Percentiles rank a stretch among this genome's conserved stretches.
Evolutionary conservation across 2,888 invertebrate species (phyloP).

Genomic region (Helleia helle): DNA sequence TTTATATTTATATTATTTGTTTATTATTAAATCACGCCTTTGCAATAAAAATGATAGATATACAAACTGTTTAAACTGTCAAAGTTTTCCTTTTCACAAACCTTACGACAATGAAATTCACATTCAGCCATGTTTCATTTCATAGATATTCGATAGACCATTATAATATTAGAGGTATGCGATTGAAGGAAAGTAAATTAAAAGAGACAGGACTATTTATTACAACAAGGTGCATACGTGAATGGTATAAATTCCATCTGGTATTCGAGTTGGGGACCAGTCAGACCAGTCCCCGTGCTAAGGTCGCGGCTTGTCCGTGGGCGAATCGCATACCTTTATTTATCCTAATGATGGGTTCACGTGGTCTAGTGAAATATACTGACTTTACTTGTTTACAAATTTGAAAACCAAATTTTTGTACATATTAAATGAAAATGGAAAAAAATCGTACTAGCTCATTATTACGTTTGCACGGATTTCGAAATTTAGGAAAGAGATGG

Average conservation of each 20-base stretch:
- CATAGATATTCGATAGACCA: no score
- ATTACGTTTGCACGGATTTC: no score
- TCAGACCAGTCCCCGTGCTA: conserved; percentile 56
- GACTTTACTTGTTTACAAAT: neutral
- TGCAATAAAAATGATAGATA: no score
- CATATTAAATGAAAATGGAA: no score
- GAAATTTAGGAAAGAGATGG: no score
- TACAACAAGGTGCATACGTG: conserved; percentile 2
- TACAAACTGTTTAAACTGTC: no score
- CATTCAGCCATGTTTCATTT: neutral
- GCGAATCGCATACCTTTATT: conserved; percentile 42
- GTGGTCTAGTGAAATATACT: neutral
- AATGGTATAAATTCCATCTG: conserved; percentile 40
- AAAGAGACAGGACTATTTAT: conserved; percentile 4
- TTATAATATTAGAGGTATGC: neutral
- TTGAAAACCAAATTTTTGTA: no score
- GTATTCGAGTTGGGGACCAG: conserved; percentile 36
- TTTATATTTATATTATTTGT: no score
- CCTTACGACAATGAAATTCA: no score
- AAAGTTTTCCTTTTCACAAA: no score
- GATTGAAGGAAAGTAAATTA: conserved; percentile 5
- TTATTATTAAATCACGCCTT: no score
- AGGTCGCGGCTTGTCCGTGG: conserved; percentile 57
- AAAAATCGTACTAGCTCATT: no score
- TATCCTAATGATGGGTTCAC: conserved; percentile 15